These are phyloP conservation scores for Zalophus californianus DNA, from an alignment of 2,797 vertebrate genomes.

Conservation along the genomic window DNA sequence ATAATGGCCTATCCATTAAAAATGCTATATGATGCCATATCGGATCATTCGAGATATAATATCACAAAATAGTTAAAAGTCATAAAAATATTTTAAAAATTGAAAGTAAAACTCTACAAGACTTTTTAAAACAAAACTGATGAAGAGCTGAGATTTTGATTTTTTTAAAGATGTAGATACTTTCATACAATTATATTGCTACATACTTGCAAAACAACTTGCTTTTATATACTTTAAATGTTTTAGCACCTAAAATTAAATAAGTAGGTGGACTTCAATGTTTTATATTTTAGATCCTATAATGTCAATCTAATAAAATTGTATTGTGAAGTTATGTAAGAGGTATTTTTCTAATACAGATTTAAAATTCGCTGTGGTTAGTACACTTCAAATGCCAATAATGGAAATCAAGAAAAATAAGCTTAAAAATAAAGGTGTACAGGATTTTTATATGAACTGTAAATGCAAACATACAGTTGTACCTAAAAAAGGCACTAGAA, in stretches of 20 bases:
- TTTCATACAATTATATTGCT: neutral
- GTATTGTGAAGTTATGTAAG: neutral
- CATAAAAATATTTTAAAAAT: neutral
- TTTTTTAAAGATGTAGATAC: neutral
- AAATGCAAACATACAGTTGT: neutral
- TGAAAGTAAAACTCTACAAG: neutral
- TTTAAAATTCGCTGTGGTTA: neutral
- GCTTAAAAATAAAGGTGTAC: neutral
- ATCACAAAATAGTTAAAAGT: neutral
- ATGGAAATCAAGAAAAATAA: neutral
- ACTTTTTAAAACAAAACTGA: neutral
- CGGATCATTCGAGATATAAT: neutral
- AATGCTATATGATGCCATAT: neutral
- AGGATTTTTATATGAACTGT: neutral
- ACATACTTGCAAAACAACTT: neutral
- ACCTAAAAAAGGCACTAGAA: neutral
- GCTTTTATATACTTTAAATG: neutral
- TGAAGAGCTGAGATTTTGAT: neutral
- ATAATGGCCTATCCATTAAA: neutral
- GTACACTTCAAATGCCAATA: neutral
- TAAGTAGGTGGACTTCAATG: neutral
- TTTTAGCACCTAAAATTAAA: neutral
- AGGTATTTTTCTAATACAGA: neutral
- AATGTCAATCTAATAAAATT: neutral
- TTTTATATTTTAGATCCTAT: neutral